Evolutionary conservation across 2,113 vertebrate genomes (phyloP).

Genomic region (Podarcis muralis): DNA sequence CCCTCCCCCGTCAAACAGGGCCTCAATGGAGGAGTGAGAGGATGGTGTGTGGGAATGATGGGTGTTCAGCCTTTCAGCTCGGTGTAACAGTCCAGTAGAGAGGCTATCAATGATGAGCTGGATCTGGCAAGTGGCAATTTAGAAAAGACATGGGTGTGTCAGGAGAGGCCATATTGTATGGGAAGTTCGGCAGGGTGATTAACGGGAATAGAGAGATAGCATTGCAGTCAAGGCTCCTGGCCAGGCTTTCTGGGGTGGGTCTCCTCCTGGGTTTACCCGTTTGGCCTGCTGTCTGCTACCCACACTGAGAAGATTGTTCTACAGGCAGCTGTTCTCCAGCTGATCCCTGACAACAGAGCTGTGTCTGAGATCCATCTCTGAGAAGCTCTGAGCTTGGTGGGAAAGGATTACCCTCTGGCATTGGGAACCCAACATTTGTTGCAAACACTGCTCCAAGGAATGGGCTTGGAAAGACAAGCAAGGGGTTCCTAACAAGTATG

Average conservation of each 20-base stretch:
- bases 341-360: conserved; percentile 17
- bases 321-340: conserved; percentile 22
- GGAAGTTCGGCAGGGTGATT: not conserved
- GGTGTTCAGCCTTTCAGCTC: not conserved
- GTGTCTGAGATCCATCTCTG: not conserved
- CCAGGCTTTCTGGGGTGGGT: not conserved
- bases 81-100: not conserved
- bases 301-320: not conserved
- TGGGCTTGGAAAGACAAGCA: conserved; percentile 2
- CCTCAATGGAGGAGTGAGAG: not conserved
- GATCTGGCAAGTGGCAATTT: not conserved
- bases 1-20: not conserved
- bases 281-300: not conserved
- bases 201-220: not conserved
- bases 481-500: conserved; percentile 4
- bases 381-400: conserved; percentile 1
- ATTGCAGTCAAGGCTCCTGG: not conserved
- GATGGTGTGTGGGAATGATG: not conserved
- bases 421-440: conserved; percentile 6
- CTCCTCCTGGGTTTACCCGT: not conserved
- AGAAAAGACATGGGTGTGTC: no score
- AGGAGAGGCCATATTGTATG: not conserved
- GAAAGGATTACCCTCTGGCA: conserved; percentile 32
- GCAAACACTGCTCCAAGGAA: not conserved
- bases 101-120: not conserved